Conservation (phyloP, 2,888 invertebrate genomes). For the Rutpela maculata region DNA sequence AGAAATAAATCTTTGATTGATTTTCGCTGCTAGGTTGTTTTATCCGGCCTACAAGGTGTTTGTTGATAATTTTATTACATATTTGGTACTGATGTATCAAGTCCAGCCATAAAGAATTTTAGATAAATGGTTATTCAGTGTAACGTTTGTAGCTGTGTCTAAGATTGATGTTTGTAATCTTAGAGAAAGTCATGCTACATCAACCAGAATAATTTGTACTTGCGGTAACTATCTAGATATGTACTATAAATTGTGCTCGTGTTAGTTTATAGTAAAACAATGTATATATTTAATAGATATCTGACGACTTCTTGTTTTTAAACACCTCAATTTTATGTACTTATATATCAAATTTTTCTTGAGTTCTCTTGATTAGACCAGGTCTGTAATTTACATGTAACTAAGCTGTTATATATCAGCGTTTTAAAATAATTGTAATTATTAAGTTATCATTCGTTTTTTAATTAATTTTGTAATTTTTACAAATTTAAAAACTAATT, state of each 20-base stretch:
- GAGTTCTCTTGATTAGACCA: slow-evolving; percentile 26
- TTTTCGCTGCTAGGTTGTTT: slow-evolving; percentile 5
- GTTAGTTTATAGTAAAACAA: slow-evolving; percentile 51
- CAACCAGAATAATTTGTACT: slow-evolving; percentile 51
- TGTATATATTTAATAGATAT: slow-evolving; percentile 47
- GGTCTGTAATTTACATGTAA: slow-evolving; percentile 14
- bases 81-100: slow-evolving; percentile 26
- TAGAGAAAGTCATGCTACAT: slow-evolving; percentile 47
- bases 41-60: slow-evolving; percentile 32
- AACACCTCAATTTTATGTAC: slow-evolving; percentile 46
- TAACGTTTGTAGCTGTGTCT: slow-evolving; percentile 39
- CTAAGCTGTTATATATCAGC: slow-evolving; percentile 20
- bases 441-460: slow-evolving; percentile 45
- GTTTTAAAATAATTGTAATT: slow-evolving; percentile 40
- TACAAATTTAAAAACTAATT: slow-evolving; percentile 51
- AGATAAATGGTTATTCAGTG: slow-evolving; percentile 35
- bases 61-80: slow-evolving; percentile 11
- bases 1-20: slow-evolving; percentile 74
- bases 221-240: slow-evolving; percentile 51
- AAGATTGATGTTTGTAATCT: slow-evolving; percentile 60
- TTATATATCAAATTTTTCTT: slow-evolving; percentile 25
- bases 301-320: slow-evolving; percentile 45
- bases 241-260: slow-evolving; percentile 61
- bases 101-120: slow-evolving; percentile 40
- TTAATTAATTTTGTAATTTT: slow-evolving; percentile 43